phyloP scores from a whole-genome alignment of 35 echinoderm and acorn worm genomes.

The Heliocidaris erythrogramma region DNA sequence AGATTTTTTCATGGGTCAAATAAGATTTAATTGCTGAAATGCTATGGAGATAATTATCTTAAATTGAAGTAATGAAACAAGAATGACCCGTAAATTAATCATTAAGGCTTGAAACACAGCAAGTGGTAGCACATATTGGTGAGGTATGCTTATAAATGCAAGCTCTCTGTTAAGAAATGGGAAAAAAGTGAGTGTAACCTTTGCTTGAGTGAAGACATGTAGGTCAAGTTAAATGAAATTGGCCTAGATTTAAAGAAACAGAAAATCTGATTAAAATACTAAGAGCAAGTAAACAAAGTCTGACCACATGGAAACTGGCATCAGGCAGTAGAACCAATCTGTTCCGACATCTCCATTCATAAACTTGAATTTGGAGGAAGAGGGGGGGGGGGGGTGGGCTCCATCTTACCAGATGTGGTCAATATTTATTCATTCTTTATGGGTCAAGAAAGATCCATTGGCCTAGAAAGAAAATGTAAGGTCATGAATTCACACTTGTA shows the following conservation, averaged over 20 bases:
- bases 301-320: background rate
- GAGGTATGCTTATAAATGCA: background rate
- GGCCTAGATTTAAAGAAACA: background rate
- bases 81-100: too few species aligned
- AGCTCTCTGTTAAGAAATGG: background rate
- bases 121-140: background rate
- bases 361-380: background rate
- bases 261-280: background rate
- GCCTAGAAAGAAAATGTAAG: slow-evolving; percentile 7
- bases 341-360: background rate
- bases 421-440: background rate
- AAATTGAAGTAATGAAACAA: too few species aligned
- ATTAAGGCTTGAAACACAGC: background rate
- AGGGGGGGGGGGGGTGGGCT: background rate
- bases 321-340: background rate
- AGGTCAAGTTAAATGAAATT: background rate
- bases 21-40: too few species aligned
- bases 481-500: background rate
- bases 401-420: background rate
- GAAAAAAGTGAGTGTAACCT: background rate
- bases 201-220: background rate
- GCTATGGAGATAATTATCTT: too few species aligned
- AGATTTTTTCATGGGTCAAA: too few species aligned
- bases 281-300: background rate
- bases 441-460: background rate